Percentiles rank a stretch among this genome's conserved stretches.
Evolutionary conservation across 2,888 invertebrate species (phyloP).

Genomic region (Fragum fragum): DNA sequence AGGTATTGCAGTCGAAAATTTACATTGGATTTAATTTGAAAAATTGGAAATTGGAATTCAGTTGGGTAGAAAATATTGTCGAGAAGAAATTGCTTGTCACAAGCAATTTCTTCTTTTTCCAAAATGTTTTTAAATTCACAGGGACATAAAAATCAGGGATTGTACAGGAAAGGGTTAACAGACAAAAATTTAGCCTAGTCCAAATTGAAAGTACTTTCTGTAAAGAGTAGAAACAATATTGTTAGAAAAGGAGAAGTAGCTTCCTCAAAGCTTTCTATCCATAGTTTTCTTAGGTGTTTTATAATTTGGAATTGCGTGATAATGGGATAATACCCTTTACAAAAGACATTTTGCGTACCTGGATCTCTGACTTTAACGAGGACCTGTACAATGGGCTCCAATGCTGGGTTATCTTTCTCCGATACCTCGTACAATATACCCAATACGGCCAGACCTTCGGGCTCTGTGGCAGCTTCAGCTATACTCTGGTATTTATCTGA

Average conservation of each 20-base stretch:
- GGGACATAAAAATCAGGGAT: too few species aligned
- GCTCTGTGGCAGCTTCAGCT: conserved; percentile 88
- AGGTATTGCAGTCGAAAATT: too few species aligned
- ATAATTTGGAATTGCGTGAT: background rate
- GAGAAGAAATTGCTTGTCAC: too few species aligned
- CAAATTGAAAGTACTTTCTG: too few species aligned
- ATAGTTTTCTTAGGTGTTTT: background rate
- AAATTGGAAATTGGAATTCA: too few species aligned
- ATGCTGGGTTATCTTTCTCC: conserved; percentile 76
- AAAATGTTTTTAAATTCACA: too few species aligned
- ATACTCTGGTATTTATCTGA: conserved; percentile 89
- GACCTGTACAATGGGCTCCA: conserved; percentile 76
- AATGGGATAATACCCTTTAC: background rate
- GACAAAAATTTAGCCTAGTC: too few species aligned
- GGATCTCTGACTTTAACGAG: conserved; percentile 77
- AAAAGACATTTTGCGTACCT: conserved; percentile 69
- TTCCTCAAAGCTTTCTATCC: background rate
- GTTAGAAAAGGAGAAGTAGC: background rate
- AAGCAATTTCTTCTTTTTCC: too few species aligned
- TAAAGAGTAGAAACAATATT: background rate
- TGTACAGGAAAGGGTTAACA: too few species aligned
- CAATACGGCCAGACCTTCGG: conserved; percentile 90
- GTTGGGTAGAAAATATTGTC: too few species aligned
- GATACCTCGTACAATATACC: conserved; percentile 90
- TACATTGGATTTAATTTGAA: too few species aligned